Evolutionary conservation across 2,888 invertebrate species (phyloP).

Genomic region (Sepiola atlantica): DNA sequence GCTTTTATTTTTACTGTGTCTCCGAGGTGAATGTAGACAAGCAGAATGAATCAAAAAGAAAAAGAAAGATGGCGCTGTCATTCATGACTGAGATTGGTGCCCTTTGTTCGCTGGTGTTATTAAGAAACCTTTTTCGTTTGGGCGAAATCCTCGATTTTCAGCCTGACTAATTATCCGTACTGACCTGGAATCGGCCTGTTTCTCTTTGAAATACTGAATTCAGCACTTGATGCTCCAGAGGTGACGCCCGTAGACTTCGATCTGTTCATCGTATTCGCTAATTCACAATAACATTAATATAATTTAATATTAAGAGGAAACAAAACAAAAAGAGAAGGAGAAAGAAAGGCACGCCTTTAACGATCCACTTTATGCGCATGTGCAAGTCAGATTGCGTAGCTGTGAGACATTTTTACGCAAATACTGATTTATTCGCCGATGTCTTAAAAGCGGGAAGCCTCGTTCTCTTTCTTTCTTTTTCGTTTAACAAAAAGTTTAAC

Average conservation of each 20-base stretch:
- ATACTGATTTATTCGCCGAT: background rate
- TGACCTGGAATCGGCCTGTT: background rate
- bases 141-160: background rate
- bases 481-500: background rate
- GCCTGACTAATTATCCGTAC: conserved; percentile 32
- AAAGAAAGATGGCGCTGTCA: background rate
- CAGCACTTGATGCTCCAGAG: conserved; percentile 32
- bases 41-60: background rate
- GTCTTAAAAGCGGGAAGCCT: background rate
- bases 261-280: background rate
- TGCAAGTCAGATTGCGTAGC: background rate
- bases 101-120: background rate
- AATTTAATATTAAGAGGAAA: background rate
- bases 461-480: background rate
- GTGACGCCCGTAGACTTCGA: background rate
- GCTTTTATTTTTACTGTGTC: too few relatives aligned
- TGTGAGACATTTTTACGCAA: background rate
- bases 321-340: too few relatives aligned
- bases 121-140: background rate
- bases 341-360: background rate
- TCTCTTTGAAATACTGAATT: background rate
- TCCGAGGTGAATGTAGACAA: background rate
- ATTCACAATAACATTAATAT: background rate
- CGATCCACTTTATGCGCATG: background rate
- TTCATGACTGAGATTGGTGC: background rate